These are phyloP conservation scores for Anoplopoma fimbria DNA, from an alignment of 2,113 vertebrate genomes.

Conservation along the genomic window DNA sequence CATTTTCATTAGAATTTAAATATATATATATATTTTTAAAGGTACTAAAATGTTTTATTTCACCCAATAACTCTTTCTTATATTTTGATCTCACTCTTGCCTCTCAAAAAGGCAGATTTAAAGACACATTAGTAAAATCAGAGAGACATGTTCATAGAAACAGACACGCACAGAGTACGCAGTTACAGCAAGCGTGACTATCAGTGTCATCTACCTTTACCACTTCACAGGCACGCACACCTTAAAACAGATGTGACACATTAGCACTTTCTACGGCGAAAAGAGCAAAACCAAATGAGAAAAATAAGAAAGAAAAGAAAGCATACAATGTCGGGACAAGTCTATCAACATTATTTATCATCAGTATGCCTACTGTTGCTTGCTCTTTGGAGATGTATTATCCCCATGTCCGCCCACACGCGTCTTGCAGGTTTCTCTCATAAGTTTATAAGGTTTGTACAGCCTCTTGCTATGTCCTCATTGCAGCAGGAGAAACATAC, in stretches of 20 bases:
- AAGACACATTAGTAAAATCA: neutral
- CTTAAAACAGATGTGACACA: conserved; percentile 43
- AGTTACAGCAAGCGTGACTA: too few species aligned
- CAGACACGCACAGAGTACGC: neutral
- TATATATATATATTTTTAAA: neutral
- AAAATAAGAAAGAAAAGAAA: neutral
- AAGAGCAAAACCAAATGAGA: conserved; percentile 9
- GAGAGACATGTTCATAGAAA: neutral
- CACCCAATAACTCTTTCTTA: neutral
- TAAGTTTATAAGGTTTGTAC: conserved; percentile 57
- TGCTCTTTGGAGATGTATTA: conserved; percentile 67
- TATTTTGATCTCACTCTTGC: neutral
- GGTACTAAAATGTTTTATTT: neutral
- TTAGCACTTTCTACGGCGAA: conserved; percentile 15
- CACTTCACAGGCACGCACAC: conserved; percentile 2
- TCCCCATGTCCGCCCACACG: conserved; percentile 63
- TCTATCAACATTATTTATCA: conserved; percentile 73
- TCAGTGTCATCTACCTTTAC: conserved; percentile 10
- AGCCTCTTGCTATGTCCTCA: conserved; percentile 44
- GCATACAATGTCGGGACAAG: conserved; percentile 46
- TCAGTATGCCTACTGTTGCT: conserved; percentile 56
- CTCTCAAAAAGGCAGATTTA: neutral
- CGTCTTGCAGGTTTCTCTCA: conserved; percentile 63
- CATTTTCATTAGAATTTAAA: neutral
- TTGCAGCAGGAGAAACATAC: conserved; percentile 1